Percentiles rank a stretch among this genome's conserved stretches.
phyloP scores from a whole-genome alignment of 2,888 invertebrate genomes.

The Phania funesta region DNA sequence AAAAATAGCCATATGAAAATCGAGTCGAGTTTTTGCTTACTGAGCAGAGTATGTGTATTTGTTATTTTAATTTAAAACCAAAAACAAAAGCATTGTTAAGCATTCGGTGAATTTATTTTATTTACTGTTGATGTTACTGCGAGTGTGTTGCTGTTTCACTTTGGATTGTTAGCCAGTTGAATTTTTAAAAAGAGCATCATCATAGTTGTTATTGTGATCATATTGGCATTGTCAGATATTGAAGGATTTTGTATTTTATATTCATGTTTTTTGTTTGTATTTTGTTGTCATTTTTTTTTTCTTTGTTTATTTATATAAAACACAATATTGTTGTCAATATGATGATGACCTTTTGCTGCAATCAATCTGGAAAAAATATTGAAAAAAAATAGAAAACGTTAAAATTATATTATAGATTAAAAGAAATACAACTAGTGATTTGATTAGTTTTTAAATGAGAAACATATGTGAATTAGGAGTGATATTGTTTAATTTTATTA shows the following conservation, averaged over 20 bases:
- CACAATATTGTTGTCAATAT: conserved; percentile 46
- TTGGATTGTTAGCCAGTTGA: neutral
- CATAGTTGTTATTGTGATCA: conserved; percentile 29
- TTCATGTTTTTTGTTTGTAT: neutral
- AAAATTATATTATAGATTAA: neutral
- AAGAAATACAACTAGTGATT: neutral
- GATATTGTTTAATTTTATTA: neutral
- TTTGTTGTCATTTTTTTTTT: neutral
- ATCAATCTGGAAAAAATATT: conserved; percentile 59
- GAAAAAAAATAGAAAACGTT: conserved; percentile 9
- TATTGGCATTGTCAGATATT: conserved; percentile 63
- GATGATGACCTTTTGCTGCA: conserved; percentile 53
- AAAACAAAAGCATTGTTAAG: neutral
- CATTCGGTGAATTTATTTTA: conserved; percentile 1
- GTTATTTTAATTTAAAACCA: conserved; percentile 23
- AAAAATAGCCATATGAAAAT: neutral
- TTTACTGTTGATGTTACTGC: neutral
- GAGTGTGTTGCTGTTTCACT: neutral
- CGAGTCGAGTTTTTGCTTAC: neutral
- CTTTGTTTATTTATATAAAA: conserved; percentile 8
- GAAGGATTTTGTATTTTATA: conserved; percentile 33
- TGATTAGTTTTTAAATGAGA: neutral
- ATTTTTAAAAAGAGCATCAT: conserved; percentile 28
- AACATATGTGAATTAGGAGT: neutral
- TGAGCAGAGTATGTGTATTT: neutral